phyloP scores from a whole-genome alignment of 1,140 invertebrate species.

The Lepidurus couesii region DNA sequence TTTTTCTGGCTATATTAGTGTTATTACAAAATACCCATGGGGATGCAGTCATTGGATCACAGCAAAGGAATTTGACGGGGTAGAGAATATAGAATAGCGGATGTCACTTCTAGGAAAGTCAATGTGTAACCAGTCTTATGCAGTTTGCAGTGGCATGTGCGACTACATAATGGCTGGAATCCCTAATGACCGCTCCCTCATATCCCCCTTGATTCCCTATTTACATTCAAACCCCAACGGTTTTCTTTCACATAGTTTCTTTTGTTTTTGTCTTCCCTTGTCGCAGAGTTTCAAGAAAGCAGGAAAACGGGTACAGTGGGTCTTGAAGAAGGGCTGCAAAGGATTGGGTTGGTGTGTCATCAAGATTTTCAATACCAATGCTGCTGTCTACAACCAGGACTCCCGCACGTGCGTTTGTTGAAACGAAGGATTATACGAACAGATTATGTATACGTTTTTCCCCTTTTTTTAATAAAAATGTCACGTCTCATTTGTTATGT shows the following conservation, averaged over 20 bases:
- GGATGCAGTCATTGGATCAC: neutral
- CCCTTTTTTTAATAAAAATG: too few species aligned
- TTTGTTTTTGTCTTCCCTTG: slow-evolving; percentile 1
- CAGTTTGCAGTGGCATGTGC: neutral
- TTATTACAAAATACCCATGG: neutral
- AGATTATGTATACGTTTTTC: neutral
- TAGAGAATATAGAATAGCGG: neutral
- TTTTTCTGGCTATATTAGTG: neutral
- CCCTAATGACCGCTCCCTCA: neutral
- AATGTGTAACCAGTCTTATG: neutral
- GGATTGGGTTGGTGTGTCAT: slow-evolving; percentile 26
- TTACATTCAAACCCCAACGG: neutral
- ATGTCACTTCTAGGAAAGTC: neutral
- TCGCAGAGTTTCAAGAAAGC: slow-evolving; percentile 26
- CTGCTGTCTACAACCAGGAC: slow-evolving; percentile 26
- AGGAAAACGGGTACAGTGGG: slow-evolving; percentile 24
- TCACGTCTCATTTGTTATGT: neutral
- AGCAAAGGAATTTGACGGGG: neutral
- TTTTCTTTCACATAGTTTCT: neutral
- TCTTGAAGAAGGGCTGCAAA: slow-evolving; percentile 30
- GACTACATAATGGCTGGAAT: slow-evolving; percentile 4
- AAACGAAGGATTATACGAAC: neutral
- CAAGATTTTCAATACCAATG: slow-evolving; percentile 28
- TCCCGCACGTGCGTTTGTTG: slow-evolving; percentile 29
- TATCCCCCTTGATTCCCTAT: neutral